Evolutionary conservation across 2,113 vertebrate genomes (phyloP), one percentile per base, ranked within the genome.

Genomic region (Scartelaos histophorus): DNA sequence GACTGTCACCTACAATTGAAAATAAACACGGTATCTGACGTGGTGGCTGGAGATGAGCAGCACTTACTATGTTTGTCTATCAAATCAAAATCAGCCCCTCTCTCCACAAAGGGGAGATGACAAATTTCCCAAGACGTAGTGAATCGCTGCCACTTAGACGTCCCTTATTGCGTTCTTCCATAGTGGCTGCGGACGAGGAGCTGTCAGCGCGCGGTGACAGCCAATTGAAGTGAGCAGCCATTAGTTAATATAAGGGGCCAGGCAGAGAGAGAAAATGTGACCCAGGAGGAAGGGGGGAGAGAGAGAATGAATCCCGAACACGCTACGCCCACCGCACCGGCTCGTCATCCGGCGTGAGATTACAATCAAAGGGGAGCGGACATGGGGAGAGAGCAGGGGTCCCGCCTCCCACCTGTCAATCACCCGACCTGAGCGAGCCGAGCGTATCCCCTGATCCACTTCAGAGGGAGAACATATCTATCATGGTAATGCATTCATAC

Each of bases 211-310:
- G 54, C 79, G 12, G 67, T 88, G 85, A 87, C 87, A 86, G 70
- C 64, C 68, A 75, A 82, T 83, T 85, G 79, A 87, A 87, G 79
- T 75, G 76, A 81, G 71, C 60, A 84, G 70, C 74, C 83, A 78
- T 88, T 82, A 85, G 76, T 83, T 88, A 87, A 88, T 81, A 82
- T 77, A 56, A 56, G 71, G 66, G 69, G 74, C 77, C 77, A 81
- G 51, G 73, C 60, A 45, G 61, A 67, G 71, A 49, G 74, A 67
- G 68, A 79, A 58, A 58, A 71, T 22, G 29, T 69, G 79, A 85
- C 84, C 66, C 80, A 70, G 16, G 75, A 80, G 78, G 82, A 73
- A 73, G n/a, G n/a, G 29, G 29, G 29, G 22, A 83, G 76, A 73
- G 22, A 83, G 76, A 74, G 58, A 56, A 71, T 10, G 22, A 70